phyloP scores from a whole-genome alignment of 2,113 vertebrate genomes.

The Colaptes auratus region DNA sequence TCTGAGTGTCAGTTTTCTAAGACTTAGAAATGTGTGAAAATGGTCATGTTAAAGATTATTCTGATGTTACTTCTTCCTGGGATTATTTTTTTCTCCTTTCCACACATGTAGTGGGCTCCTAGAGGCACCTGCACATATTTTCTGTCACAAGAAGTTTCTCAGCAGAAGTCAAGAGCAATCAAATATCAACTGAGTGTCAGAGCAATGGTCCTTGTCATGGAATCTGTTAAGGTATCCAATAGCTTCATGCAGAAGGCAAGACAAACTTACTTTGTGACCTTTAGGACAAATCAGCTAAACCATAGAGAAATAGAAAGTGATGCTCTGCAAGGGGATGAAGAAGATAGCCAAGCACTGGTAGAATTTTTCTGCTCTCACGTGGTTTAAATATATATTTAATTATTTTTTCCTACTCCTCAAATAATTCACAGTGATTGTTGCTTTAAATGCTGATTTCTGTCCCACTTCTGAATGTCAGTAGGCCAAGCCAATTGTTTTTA shows the following conservation, averaged over 20 bases:
- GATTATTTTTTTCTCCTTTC: neutral
- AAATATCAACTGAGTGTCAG: neutral
- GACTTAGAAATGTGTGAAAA: neutral
- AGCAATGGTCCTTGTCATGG: neutral
- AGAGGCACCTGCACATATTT: neutral
- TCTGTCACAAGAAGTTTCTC: neutral
- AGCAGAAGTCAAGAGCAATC: neutral
- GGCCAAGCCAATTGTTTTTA: neutral
- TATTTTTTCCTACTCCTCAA: neutral
- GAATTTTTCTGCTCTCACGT: neutral
- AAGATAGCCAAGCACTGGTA: neutral
- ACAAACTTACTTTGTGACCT: neutral
- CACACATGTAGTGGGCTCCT: neutral
- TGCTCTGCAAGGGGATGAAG: neutral
- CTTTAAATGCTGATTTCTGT: neutral
- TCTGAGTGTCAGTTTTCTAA: neutral
- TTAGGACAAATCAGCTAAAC: neutral
- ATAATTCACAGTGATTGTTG: neutral
- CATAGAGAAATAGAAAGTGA: neutral
- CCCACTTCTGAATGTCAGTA: neutral
- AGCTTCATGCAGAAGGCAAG: neutral
- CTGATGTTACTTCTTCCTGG: neutral
- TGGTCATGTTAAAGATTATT: neutral
- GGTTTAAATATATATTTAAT: neutral
- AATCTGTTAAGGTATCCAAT: neutral